Conservation (phyloP, 1,140 invertebrate genomes). For the Tenebrio molitor region DNA sequence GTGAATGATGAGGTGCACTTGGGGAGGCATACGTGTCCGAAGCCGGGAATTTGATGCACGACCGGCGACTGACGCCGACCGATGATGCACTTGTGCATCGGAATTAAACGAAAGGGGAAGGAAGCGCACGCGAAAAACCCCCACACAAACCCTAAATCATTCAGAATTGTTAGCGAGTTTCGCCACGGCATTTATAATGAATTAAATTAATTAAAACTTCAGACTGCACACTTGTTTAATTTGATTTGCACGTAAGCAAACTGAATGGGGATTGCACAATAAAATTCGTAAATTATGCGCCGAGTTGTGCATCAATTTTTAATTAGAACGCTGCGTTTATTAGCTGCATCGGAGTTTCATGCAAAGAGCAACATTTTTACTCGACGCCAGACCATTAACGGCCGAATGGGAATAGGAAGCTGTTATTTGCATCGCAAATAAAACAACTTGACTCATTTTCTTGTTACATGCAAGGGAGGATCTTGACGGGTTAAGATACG, state of each 20-base stretch:
- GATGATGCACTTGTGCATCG: constrained; percentile 5
- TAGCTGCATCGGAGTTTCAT: neutral
- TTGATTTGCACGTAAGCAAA: constrained; percentile 36
- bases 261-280: constrained; percentile 32
- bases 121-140: constrained; percentile 6
- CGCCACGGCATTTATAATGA: constrained; percentile 43
- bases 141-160: constrained; percentile 41
- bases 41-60: constrained; percentile 5
- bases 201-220: constrained; percentile 50
- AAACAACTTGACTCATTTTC: constrained; percentile 20
- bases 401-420: constrained; percentile 11
- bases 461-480: constrained; percentile 25
- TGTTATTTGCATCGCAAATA: constrained; percentile 35
- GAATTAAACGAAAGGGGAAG: constrained; percentile 6
- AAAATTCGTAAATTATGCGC: constrained; percentile 25
- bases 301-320: constrained; percentile 30
- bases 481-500: constrained; percentile 19
- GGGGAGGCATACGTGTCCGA: constrained; percentile 46
- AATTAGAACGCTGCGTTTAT: constrained; percentile 16
- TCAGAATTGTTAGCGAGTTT: constrained; percentile 24
- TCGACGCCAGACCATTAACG: neutral
- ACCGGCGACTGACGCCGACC: neutral
- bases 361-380: constrained; percentile 2
- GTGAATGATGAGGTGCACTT: constrained; percentile 49
- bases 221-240: constrained; percentile 38